Evolutionary conservation across 2,888 invertebrate genomes (phyloP).

Genomic region (Hesperia comma): DNA sequence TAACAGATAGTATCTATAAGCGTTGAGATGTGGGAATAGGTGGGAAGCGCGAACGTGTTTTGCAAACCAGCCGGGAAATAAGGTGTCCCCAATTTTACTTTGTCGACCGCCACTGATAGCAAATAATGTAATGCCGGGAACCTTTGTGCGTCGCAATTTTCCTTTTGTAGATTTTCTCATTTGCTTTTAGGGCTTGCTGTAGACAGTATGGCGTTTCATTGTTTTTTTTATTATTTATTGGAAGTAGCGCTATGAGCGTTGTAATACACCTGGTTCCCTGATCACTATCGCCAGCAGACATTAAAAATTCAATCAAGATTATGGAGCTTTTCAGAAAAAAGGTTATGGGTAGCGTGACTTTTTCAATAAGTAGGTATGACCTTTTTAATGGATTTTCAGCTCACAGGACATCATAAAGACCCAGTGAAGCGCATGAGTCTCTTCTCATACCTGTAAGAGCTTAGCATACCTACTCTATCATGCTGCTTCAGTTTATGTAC

Average conservation of each 20-base stretch:
- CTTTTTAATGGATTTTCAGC: too few relatives aligned
- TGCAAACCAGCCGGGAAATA: slow-evolving; percentile 81
- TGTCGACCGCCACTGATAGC: slow-evolving; percentile 76
- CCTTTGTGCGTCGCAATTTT: slow-evolving; percentile 28
- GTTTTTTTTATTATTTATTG: slow-evolving; percentile 2
- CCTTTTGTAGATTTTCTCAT: slow-evolving; percentile 26
- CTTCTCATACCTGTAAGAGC: too few relatives aligned
- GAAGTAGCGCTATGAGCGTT: neutral
- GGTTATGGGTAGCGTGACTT: too few relatives aligned
- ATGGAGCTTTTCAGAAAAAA: too few relatives aligned
- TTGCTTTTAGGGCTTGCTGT: slow-evolving; percentile 6
- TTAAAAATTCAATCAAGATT: too few relatives aligned
- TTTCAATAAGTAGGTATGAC: too few relatives aligned
- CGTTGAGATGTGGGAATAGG: slow-evolving; percentile 83
- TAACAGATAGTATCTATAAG: slow-evolving; percentile 82
- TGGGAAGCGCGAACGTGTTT: slow-evolving; percentile 83
- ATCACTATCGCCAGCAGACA: too few relatives aligned
- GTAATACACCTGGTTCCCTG: neutral
- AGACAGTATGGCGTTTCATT: neutral
- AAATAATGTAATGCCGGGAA: slow-evolving; percentile 71
- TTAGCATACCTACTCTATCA: too few relatives aligned
- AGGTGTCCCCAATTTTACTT: slow-evolving; percentile 81
- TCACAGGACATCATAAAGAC: too few relatives aligned
- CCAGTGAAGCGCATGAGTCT: too few relatives aligned
- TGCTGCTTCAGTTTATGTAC: too few relatives aligned